These are phyloP conservation scores for Lithosia quadra DNA, from an alignment of 2,888 invertebrate species.

Conservation along the genomic window DNA sequence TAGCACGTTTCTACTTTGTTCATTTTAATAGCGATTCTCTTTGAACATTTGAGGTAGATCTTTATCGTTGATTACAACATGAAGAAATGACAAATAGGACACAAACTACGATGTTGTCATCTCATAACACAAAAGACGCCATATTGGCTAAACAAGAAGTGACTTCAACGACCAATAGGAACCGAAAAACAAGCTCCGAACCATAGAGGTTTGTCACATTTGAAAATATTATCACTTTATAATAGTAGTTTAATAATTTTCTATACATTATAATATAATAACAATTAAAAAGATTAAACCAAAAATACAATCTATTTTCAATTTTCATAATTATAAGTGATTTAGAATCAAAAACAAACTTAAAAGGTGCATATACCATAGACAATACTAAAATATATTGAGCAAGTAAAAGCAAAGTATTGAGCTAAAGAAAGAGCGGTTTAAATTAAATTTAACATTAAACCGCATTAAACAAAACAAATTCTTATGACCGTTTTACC, in stretches of 20 bases:
- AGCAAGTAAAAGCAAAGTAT: too few relatives aligned
- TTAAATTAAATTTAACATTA: background rate
- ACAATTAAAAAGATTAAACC: background rate
- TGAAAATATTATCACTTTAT: too few relatives aligned
- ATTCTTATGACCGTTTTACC: too few relatives aligned
- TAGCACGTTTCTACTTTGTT: conserved; percentile 61
- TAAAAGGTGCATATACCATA: background rate
- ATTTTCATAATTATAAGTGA: background rate
- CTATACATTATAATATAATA: background rate
- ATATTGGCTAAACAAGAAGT: conserved; percentile 80
- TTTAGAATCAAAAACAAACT: background rate
- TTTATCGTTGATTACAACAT: conserved; percentile 67
- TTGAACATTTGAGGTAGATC: conserved; percentile 79
- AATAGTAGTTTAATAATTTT: background rate
- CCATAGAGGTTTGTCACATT: conserved; percentile 47
- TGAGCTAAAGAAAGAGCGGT: background rate
- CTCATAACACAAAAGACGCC: conserved; percentile 86
- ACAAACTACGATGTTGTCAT: conserved; percentile 87
- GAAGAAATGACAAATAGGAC: conserved; percentile 77
- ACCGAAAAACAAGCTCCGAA: conserved; percentile 31
- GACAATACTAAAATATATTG: background rate
- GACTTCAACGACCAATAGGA: conserved; percentile 42
- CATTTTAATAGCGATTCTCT: conserved; percentile 68
- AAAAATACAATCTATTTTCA: background rate
- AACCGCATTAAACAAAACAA: too few relatives aligned